Evolutionary conservation across 1,140 invertebrate genomes (phyloP).

Genomic region (Idris sp.): DNA sequence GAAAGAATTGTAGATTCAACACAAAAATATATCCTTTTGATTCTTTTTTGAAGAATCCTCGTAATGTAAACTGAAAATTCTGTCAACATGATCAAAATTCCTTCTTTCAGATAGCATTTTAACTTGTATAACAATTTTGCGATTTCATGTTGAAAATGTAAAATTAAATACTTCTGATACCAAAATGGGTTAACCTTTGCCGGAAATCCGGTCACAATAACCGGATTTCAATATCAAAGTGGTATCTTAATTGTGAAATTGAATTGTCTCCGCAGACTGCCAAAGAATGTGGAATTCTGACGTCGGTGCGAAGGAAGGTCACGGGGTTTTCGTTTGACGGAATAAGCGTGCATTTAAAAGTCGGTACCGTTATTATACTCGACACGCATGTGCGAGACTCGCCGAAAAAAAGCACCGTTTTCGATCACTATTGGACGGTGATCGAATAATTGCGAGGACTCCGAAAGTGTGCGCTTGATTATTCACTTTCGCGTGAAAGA

Average conservation of each 20-base stretch:
- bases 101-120: too few relatives aligned
- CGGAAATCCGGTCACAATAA: too few relatives aligned
- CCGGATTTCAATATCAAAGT: too few relatives aligned
- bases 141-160: too few relatives aligned
- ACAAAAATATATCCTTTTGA: too few relatives aligned
- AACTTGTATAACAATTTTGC: too few relatives aligned
- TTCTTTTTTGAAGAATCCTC: too few relatives aligned
- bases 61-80: too few relatives aligned
- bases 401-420: conserved; percentile 4
- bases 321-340: conserved; percentile 75
- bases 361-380: conserved; percentile 75
- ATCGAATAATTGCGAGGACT: conserved; percentile 53
- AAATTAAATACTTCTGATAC: too few relatives aligned
- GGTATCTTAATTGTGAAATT: conserved; percentile 52
- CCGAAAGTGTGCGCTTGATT: conserved; percentile 49
- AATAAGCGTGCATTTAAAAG: conserved; percentile 77
- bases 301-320: conserved; percentile 31
- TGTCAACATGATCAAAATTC: too few relatives aligned
- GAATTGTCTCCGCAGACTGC: conserved; percentile 36
- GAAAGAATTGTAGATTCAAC: too few relatives aligned
- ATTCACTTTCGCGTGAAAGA: conserved; percentile 56
- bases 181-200: too few relatives aligned
- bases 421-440: conserved; percentile 50
- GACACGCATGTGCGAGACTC: conserved; percentile 30
- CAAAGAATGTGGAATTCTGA: conserved; percentile 47